Evolutionary conservation across 1,140 invertebrate genomes (phyloP).

Genomic region (Ganaspis sp.): DNA sequence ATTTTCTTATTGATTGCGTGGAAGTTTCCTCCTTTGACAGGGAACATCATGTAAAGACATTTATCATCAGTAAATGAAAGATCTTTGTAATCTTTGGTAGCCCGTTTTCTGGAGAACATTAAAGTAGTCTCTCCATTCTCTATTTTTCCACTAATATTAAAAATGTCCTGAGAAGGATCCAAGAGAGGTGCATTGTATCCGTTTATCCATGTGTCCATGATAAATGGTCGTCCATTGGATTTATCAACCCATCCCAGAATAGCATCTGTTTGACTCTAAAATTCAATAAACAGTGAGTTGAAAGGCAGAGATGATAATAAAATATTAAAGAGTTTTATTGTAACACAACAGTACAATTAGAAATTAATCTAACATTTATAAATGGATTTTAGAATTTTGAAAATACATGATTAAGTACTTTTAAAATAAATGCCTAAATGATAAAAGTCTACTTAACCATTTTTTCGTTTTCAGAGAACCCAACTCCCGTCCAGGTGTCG

Average conservation of each 20-base stretch:
- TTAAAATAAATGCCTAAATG: no score
- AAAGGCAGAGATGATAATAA: no score
- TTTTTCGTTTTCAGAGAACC: conserved; percentile 89
- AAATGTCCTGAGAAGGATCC: conserved; percentile 87
- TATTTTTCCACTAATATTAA: conserved; percentile 82
- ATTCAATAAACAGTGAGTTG: no score
- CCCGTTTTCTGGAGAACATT: conserved; percentile 86
- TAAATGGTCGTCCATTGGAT: conserved; percentile 83
- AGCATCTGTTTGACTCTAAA: conserved; percentile 86
- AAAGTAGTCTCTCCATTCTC: conserved; percentile 88
- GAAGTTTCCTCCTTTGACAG: conserved; percentile 88
- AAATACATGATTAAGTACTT: no score
- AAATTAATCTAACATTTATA: neutral
- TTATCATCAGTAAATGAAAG: conserved; percentile 88
- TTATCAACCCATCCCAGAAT: conserved; percentile 92
- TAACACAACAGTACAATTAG: no score
- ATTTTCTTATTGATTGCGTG: conserved; percentile 91
- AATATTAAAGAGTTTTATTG: no score
- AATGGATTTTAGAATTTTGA: no score
- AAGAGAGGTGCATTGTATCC: conserved; percentile 86
- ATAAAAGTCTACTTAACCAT: conserved; percentile 81
- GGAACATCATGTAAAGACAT: conserved; percentile 93
- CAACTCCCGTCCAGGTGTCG: conserved; percentile 95
- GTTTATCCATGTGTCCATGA: conserved; percentile 92
- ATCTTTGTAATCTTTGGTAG: conserved; percentile 87